phyloP scores from a whole-genome alignment of 2,888 invertebrate species.

The Nemapogon koenigi region DNA sequence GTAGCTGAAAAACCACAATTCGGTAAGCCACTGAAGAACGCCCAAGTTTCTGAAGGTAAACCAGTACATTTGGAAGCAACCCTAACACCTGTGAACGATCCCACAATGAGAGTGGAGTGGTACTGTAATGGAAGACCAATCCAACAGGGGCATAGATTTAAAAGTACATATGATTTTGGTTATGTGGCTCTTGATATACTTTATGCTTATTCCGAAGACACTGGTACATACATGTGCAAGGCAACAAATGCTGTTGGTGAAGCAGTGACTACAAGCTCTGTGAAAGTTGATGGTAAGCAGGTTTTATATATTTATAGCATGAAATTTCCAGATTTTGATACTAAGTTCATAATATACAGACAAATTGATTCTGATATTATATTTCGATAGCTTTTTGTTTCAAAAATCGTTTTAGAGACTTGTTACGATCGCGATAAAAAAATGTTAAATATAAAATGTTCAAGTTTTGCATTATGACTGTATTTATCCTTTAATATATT shows the following conservation, averaged over 20 bases:
- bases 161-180: constrained; percentile 96
- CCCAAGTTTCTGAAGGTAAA: constrained; percentile 83
- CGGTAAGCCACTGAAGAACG: constrained; percentile 86
- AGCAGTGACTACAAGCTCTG: constrained; percentile 91
- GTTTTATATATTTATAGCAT: no score
- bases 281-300: constrained; percentile 85
- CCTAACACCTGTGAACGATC: constrained; percentile 95
- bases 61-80: constrained; percentile 94
- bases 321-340: background rate
- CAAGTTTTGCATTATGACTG: background rate
- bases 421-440: no score
- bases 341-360: background rate
- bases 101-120: constrained; percentile 99
- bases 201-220: constrained; percentile 96
- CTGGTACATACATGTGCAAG: constrained; percentile 95
- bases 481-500: constrained; percentile 18
- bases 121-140: constrained; percentile 94
- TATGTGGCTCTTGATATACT: constrained; percentile 96
- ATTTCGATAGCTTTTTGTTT: no score
- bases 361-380: constrained; percentile 1
- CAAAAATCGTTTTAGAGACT: no score
- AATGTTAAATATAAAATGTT: constrained; percentile 3
- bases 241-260: constrained; percentile 95
- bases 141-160: constrained; percentile 92
- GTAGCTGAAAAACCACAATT: constrained; percentile 88